Conservation (phyloP, 2,888 invertebrate genomes). For the Dasysyrphus albostriatus region DNA sequence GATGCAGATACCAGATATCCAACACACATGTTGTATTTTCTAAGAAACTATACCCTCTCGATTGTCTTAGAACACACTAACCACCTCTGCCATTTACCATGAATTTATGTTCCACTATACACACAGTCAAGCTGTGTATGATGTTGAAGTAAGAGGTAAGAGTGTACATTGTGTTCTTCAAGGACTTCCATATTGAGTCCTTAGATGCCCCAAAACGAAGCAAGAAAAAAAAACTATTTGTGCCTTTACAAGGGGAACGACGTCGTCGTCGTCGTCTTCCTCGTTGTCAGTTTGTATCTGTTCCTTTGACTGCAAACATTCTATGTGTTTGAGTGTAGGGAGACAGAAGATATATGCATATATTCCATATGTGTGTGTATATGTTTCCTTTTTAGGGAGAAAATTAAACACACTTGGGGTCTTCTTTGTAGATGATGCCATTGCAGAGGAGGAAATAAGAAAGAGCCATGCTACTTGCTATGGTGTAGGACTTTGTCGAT, state of each 20-base stretch:
- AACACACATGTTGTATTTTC: slow-evolving; percentile 57
- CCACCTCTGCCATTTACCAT: slow-evolving; percentile 65
- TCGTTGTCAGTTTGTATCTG: slow-evolving; percentile 18
- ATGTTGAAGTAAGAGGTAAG: slow-evolving; percentile 21
- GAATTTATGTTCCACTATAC: slow-evolving; percentile 62
- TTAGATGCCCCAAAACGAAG: slow-evolving; percentile 31
- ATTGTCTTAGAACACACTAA: slow-evolving; percentile 53
- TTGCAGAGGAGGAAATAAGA: slow-evolving; percentile 34
- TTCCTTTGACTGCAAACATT: slow-evolving; percentile 21
- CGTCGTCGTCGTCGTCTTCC: neutral
- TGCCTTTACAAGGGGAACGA: slow-evolving; percentile 14
- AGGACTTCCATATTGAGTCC: slow-evolving; percentile 68
- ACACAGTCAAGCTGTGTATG: slow-evolving; percentile 43
- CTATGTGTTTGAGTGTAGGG: neutral
- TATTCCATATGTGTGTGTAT: neutral
- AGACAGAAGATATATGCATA: neutral
- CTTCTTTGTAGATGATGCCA: slow-evolving; percentile 40
- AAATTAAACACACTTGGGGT: slow-evolving; percentile 75
- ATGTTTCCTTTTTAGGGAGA: slow-evolving; percentile 61
- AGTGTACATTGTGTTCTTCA: slow-evolving; percentile 62
- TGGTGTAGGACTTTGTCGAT: slow-evolving; percentile 6
- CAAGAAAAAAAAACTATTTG: slow-evolving; percentile 1
- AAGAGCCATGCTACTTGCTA: neutral
- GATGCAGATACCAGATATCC: slow-evolving; percentile 30
- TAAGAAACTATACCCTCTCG: slow-evolving; percentile 35